Conservation (phyloP, 1,140 invertebrate genomes). For the Hylaeus volcanicus region DNA sequence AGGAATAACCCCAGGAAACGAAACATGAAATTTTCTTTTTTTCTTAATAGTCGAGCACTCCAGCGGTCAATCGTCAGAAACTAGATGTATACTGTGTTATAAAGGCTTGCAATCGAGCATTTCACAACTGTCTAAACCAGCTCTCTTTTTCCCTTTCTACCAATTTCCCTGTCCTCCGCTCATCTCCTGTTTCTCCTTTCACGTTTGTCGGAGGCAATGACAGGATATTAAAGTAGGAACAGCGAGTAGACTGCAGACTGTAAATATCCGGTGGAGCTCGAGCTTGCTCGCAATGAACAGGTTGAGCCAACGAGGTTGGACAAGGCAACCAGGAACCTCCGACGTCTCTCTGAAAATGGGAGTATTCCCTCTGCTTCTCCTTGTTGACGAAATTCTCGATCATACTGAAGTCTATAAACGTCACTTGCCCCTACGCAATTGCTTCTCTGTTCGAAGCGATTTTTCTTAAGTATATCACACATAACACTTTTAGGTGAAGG, state of each 20-base stretch:
- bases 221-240: constrained; percentile 75
- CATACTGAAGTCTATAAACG: constrained; percentile 1
- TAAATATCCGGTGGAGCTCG: constrained; percentile 72
- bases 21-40: background rate
- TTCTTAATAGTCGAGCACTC: background rate
- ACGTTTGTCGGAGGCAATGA: constrained; percentile 70
- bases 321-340: constrained; percentile 10
- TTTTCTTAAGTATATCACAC: background rate
- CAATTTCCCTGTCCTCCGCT: constrained; percentile 42
- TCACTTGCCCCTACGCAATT: background rate
- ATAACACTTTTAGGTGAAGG: too few species aligned
- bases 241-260: constrained; percentile 70
- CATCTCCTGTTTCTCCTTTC: constrained; percentile 59
- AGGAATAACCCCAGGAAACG: too few species aligned
- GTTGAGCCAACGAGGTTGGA: constrained; percentile 43
- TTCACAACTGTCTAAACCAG: constrained; percentile 14
- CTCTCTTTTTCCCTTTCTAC: constrained; percentile 41
- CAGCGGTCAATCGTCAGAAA: background rate
- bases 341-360: constrained; percentile 26
- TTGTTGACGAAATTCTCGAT: constrained; percentile 2
- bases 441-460: background rate
- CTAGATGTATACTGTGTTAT: background rate
- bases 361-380: background rate
- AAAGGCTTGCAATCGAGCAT: constrained; percentile 6
- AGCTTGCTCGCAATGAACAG: constrained; percentile 64